Evolutionary conservation across 2,113 vertebrate genomes (phyloP).

Genomic region (Deroptyus accipitrinus): DNA sequence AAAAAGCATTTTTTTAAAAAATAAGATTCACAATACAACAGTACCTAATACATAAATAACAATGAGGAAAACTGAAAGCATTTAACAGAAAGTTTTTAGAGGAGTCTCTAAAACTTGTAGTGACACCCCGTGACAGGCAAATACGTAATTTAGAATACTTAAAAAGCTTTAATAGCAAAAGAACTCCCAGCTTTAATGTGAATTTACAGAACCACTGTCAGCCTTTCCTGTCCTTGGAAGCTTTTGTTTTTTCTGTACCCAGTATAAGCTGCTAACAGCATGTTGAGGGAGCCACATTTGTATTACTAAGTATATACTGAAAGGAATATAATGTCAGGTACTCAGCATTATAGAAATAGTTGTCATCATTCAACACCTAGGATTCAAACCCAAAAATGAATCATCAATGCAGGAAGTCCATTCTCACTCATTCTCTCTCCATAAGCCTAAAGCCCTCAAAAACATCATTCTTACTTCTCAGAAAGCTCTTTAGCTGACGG

Average conservation of each 20-base stretch:
- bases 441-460: background rate
- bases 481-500: background rate
- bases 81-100: background rate
- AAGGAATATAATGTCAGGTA: background rate
- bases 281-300: background rate
- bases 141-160: background rate
- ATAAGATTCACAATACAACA: background rate
- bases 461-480: background rate
- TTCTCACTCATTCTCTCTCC: background rate
- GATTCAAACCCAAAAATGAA: background rate
- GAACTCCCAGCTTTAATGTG: background rate
- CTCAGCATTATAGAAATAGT: background rate
- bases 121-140: background rate
- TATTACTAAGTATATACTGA: background rate
- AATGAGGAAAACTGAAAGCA: background rate
- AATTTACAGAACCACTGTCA: background rate
- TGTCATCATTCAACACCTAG: background rate
- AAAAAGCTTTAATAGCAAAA: background rate
- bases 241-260: background rate
- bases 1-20: background rate
- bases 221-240: background rate
- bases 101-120: background rate
- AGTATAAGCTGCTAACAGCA: background rate
- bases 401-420: background rate
- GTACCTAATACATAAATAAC: background rate